Percentiles rank a stretch among this genome's conserved stretches.
Conservation (phyloP, 2,113 vertebrate species). For the Tupaia chinensis region DNA sequence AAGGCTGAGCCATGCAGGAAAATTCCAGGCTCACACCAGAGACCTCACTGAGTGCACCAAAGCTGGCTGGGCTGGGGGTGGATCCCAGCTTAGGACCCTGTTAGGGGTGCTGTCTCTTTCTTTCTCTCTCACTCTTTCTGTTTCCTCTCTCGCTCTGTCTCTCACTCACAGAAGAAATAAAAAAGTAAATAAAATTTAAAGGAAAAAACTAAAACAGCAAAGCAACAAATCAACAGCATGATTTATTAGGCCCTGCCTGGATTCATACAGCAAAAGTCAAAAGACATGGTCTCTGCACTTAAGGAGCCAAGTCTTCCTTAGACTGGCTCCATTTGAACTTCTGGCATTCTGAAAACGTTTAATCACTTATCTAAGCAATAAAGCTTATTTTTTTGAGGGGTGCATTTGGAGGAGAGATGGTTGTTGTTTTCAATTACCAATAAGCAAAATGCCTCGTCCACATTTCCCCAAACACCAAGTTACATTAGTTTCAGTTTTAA, state of each 20-base stretch:
- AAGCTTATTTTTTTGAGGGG: constrained; percentile 1
- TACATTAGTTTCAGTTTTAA: constrained; percentile 88
- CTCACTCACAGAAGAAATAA: too few species aligned
- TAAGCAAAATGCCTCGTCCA: constrained; percentile 82
- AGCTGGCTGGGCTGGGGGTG: too few species aligned
- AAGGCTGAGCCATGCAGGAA: too few species aligned
- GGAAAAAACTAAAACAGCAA: constrained; percentile 66
- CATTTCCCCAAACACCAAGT: constrained; percentile 83
- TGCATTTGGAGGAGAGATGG: constrained; percentile 61
- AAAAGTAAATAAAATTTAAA: too few species aligned
- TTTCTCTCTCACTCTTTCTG: too few species aligned
- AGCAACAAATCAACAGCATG: constrained; percentile 52
- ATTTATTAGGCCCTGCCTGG: constrained; percentile 52
- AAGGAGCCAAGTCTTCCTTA: constrained; percentile 47
- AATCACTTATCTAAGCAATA: constrained; percentile 79
- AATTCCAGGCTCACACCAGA: too few species aligned
- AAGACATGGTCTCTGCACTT: not conserved
- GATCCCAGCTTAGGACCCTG: too few species aligned
- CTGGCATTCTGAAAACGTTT: constrained; percentile 76
- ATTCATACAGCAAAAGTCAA: not conserved
- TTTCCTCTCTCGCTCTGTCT: too few species aligned
- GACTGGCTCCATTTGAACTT: constrained; percentile 71
- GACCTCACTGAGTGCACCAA: too few species aligned
- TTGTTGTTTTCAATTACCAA: constrained; percentile 80
- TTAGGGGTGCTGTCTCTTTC: too few species aligned